Conservation (phyloP, 2,888 invertebrate genomes). For the Acronicta leporina region DNA sequence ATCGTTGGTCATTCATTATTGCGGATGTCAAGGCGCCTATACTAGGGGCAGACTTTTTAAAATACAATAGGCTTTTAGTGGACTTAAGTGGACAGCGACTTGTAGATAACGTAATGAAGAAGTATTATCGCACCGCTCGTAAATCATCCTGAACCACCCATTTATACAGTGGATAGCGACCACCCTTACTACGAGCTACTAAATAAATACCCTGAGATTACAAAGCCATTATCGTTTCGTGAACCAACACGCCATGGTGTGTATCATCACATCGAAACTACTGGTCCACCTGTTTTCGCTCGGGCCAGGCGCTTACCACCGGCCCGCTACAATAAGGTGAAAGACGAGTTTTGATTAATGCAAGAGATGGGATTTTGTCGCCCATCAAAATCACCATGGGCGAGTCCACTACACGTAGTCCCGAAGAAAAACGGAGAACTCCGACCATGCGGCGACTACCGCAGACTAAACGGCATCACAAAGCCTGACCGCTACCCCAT, state of each 20-base stretch:
- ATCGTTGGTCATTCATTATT: background rate
- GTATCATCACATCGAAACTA: background rate
- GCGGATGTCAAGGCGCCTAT: background rate
- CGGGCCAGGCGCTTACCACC: background rate
- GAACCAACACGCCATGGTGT: background rate
- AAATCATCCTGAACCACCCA: too few relatives aligned
- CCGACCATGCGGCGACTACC: background rate
- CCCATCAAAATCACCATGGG: background rate
- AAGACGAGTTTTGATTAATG: background rate
- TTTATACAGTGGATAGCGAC: too few relatives aligned
- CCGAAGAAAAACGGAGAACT: background rate
- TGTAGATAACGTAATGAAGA: background rate
- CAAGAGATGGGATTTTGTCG: slow-evolving; percentile 1
- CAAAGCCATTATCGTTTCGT: background rate
- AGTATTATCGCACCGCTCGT: background rate
- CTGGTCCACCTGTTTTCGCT: background rate
- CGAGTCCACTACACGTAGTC: too few relatives aligned
- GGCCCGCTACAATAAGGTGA: background rate
- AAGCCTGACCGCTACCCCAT: slow-evolving; percentile 2
- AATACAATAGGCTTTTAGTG: background rate
- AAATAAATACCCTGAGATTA: background rate
- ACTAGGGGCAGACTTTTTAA: slow-evolving; percentile 1
- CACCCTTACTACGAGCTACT: slow-evolving; percentile 1
- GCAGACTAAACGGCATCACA: background rate
- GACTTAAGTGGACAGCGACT: background rate